phyloP scores from a whole-genome alignment of 1,140 invertebrate species.

The Drosophila kepulauana region DNA sequence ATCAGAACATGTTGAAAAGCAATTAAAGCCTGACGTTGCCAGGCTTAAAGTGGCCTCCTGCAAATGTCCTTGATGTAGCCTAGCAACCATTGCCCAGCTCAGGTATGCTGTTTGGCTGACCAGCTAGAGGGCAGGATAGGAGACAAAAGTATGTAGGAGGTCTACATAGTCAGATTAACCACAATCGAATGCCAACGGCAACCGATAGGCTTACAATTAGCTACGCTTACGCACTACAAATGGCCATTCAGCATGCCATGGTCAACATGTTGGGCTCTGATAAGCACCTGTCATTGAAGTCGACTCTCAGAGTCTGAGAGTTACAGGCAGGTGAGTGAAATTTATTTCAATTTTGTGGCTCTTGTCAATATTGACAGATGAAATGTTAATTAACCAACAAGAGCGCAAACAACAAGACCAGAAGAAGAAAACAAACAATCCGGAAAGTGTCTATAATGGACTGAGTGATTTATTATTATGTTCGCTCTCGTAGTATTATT shows the following conservation, averaged over 20 bases:
- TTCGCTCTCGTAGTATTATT: background rate
- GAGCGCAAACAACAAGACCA: slow-evolving; percentile 8
- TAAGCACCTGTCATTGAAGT: slow-evolving; percentile 43
- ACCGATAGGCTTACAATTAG: slow-evolving; percentile 51
- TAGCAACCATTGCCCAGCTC: slow-evolving; percentile 25
- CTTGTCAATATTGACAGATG: slow-evolving; percentile 63
- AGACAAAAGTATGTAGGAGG: background rate
- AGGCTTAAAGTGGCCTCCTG: slow-evolving; percentile 1
- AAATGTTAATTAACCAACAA: slow-evolving; percentile 66
- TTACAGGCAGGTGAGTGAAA: slow-evolving; percentile 16
- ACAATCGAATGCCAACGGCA: slow-evolving; percentile 28
- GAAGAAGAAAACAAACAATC: slow-evolving; percentile 20
- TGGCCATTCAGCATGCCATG: slow-evolving; percentile 13
- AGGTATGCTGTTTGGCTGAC: slow-evolving; percentile 5
- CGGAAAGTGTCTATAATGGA: slow-evolving; percentile 16
- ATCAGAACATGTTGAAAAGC: slow-evolving; percentile 3
- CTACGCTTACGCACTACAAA: slow-evolving; percentile 19
- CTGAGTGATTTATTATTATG: slow-evolving; percentile 21
- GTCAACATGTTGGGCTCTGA: background rate
- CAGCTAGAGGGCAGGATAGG: background rate
- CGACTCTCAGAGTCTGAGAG: slow-evolving; percentile 13
- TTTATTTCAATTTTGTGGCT: slow-evolving; percentile 43
- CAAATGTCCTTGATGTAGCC: slow-evolving; percentile 9
- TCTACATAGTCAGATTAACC: slow-evolving; percentile 17
- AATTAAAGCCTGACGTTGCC: slow-evolving; percentile 13